Conservation (phyloP, 2,797 vertebrate species). For the Macropodus opercularis region DNA sequence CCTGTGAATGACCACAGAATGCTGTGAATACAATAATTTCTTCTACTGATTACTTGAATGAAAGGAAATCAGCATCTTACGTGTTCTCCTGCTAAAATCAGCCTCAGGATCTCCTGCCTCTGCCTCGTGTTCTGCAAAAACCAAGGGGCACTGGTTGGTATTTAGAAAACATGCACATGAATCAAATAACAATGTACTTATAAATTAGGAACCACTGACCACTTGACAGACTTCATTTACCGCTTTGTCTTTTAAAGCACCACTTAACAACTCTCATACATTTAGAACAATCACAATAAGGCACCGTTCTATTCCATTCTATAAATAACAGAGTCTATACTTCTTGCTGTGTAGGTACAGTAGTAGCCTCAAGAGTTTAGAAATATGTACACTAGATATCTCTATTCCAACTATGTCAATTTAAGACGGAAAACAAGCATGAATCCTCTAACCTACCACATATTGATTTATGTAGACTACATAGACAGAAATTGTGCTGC, state of each 20-base stretch:
- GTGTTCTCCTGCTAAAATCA: slow-evolving; percentile 84
- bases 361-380: too few species aligned
- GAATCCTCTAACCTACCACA: neutral
- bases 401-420: too few species aligned
- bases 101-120: slow-evolving; percentile 82
- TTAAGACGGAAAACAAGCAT: too few species aligned
- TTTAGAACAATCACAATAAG: neutral
- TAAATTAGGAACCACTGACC: neutral
- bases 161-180: neutral
- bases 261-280: neutral
- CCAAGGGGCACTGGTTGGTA: slow-evolving; percentile 7
- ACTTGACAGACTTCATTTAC: neutral
- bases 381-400: too few species aligned
- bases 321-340: too few species aligned
- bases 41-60: neutral
- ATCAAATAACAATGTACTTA: neutral
- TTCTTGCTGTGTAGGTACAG: too few species aligned
- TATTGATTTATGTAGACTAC: neutral
- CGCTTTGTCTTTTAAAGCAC: neutral
- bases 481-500: neutral
- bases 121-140: slow-evolving; percentile 76
- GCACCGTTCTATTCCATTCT: too few species aligned
- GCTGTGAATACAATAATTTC: slow-evolving; percentile 2
- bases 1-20: slow-evolving; percentile 1
- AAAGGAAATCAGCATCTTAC: slow-evolving; percentile 67